A percentile compares a stretch with the other conserved stretches of the same genome.
Evolutionary conservation across 35 echinoderm and acorn worm genomes (phyloP).

Genomic region (Ptychodera flava): DNA sequence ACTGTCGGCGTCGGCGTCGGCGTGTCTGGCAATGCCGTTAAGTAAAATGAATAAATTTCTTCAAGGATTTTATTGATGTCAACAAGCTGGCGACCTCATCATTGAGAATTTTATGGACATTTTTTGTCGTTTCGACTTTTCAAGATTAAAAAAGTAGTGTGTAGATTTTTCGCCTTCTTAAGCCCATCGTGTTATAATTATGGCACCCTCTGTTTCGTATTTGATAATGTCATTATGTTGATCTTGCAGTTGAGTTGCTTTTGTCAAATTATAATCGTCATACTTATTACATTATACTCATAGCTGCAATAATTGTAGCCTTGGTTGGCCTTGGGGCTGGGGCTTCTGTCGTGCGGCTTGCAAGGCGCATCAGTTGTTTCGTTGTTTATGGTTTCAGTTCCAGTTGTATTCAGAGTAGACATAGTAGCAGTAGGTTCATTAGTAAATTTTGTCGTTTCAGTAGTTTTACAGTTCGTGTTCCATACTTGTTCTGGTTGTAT

Average conservation of each 20-base stretch:
- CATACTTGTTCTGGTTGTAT: no score
- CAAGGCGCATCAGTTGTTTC: constrained; percentile 4
- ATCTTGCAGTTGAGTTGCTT: not conserved
- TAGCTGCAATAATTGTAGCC: no score
- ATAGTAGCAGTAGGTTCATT: no score
- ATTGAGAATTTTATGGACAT: constrained; percentile 22
- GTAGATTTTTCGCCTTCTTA: constrained; percentile 30
- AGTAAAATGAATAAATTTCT: not conserved
- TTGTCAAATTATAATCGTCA: constrained; percentile 8
- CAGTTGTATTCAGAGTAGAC: no score
- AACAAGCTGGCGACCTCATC: not conserved
- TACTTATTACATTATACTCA: constrained; percentile 18
- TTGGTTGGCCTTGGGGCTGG: no score
- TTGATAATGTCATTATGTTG: not conserved
- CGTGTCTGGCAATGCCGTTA: no score
- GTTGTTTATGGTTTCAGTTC: not conserved
- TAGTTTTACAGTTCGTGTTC: no score
- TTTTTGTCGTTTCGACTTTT: constrained; percentile 2
- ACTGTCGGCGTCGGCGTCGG: no score
- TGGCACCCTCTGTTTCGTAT: constrained; percentile 21
- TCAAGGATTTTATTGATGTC: not conserved
- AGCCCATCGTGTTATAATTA: constrained; percentile 16
- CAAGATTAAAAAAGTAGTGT: constrained; percentile 30
- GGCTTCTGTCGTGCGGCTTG: no score
- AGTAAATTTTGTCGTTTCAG: no score